Conservation (phyloP, 92 coral and sea anemone species). For the Heliopora coerulea region DNA sequence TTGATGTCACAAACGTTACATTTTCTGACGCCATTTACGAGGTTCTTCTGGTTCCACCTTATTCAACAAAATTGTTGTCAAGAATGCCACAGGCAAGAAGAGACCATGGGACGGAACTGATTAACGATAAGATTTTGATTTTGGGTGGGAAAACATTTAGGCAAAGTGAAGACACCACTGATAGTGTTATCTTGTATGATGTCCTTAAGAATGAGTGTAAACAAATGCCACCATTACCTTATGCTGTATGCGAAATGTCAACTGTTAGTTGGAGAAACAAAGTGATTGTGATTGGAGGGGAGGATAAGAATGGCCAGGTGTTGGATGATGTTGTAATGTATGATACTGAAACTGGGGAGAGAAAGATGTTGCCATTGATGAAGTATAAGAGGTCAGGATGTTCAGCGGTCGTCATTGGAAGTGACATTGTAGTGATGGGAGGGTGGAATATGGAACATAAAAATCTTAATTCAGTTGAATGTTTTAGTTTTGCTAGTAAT, state of each 20-base stretch:
- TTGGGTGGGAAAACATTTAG: constrained; percentile 3
- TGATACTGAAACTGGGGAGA: constrained; percentile 69
- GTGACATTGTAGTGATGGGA: constrained; percentile 68
- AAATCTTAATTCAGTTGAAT: constrained; percentile 72
- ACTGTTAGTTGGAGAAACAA: background rate
- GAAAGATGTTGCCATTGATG: constrained; percentile 69
- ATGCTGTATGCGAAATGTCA: constrained; percentile 14
- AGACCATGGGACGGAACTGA: constrained; percentile 7
- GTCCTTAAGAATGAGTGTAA: background rate
- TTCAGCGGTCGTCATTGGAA: constrained; percentile 62
- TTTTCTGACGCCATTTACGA: constrained; percentile 1
- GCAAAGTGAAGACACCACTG: background rate
- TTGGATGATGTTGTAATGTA: constrained; percentile 2
- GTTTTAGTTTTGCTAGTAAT: constrained; percentile 39
- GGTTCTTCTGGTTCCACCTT: background rate
- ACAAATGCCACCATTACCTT: background rate
- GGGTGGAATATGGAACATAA: constrained; percentile 69
- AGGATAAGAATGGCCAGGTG: background rate
- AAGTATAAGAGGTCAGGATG: constrained; percentile 78
- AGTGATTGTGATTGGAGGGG: background rate
- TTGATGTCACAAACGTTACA: background rate
- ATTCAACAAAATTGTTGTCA: background rate
- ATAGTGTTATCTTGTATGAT: background rate
- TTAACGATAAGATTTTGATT: constrained; percentile 11
- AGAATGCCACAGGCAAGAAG: constrained; percentile 2